Conservation (phyloP, 1,140 invertebrate species). For the Ptiloglossa arizonensis region DNA sequence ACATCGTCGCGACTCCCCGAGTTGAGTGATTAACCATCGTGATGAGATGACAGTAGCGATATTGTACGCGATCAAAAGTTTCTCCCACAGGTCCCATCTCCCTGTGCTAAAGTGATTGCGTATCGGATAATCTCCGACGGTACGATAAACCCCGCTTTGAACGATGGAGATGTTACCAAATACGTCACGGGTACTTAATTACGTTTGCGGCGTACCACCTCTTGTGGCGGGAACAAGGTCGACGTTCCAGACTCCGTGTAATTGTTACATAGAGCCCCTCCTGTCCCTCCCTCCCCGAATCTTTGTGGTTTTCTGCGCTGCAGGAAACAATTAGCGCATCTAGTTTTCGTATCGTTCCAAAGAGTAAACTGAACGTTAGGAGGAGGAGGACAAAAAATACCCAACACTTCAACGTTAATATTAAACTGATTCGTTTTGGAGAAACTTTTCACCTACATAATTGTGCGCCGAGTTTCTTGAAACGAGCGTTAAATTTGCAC, state of each 20-base stretch:
- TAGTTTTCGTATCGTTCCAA: too few relatives aligned
- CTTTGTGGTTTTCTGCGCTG: constrained; percentile 1
- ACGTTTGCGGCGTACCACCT: constrained; percentile 44
- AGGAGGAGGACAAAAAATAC: too few relatives aligned
- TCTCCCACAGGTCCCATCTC: constrained; percentile 36
- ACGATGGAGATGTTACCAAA: constrained; percentile 51
- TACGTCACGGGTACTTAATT: constrained; percentile 61
- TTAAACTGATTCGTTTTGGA: too few relatives aligned
- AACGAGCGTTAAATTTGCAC: too few relatives aligned
- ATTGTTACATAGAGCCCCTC: neutral
- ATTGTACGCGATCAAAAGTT: constrained; percentile 58
- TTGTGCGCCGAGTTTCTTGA: too few relatives aligned
- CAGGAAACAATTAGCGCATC: too few relatives aligned
- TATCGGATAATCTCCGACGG: constrained; percentile 72
- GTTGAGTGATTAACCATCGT: constrained; percentile 76
- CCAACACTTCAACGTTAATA: too few relatives aligned
- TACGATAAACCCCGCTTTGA: constrained; percentile 65
- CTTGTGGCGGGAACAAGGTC: neutral
- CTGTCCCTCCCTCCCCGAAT: too few relatives aligned
- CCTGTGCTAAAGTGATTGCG: constrained; percentile 72
- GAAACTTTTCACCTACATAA: too few relatives aligned
- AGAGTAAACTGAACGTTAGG: too few relatives aligned
- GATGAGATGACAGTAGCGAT: constrained; percentile 73
- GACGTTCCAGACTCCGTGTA: neutral
- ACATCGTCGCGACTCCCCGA: constrained; percentile 40